Evolutionary conservation across 2,113 vertebrate genomes (phyloP).

Genomic region (Barbus barbus): DNA sequence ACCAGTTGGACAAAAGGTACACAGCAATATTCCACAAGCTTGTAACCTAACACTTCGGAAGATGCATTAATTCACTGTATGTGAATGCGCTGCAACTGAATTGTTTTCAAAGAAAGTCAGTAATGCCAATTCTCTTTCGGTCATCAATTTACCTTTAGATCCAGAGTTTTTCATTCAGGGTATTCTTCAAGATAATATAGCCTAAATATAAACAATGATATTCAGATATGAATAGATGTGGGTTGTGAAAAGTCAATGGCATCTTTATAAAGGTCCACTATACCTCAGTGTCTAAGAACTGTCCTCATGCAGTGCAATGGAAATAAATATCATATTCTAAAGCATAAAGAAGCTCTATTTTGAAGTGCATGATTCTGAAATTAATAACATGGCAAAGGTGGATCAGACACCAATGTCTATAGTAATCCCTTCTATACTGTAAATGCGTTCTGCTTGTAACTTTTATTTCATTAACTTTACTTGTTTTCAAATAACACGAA

Average conservation of each 20-base stretch:
- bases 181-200: background rate
- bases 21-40: background rate
- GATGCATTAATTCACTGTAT: background rate
- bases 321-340: background rate
- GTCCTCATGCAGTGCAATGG: background rate
- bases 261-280: background rate
- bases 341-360: background rate
- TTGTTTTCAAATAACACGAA: background rate
- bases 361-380: background rate
- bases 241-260: background rate
- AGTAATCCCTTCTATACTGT: background rate
- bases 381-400: background rate
- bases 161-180: background rate
- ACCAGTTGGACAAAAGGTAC: background rate
- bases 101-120: background rate
- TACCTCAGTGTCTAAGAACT: background rate
- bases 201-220: background rate
- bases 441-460: background rate
- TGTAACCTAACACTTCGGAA: background rate
- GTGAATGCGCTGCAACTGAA: background rate
- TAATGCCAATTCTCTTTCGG: background rate
- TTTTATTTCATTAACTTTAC: background rate
- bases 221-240: background rate
- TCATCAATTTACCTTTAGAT: background rate
- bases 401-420: background rate